Evolutionary conservation across 2,888 invertebrate species (phyloP).

Genomic region (Nomada flava): DNA sequence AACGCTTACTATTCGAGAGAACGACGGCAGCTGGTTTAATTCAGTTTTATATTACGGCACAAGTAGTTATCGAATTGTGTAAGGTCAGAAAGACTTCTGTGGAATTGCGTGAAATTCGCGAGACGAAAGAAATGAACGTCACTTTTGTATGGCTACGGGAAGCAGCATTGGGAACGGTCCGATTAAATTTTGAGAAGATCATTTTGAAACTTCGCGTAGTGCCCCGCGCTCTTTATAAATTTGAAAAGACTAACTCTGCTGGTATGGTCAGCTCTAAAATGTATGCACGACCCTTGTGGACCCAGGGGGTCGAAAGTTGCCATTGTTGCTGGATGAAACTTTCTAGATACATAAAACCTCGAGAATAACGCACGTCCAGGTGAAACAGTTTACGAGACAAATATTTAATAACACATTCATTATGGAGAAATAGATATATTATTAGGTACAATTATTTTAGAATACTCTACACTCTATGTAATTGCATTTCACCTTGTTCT

Average conservation of each 20-base stretch:
- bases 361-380: conserved; percentile 1
- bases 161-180: too few species aligned
- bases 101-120: too few species aligned
- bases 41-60: background rate
- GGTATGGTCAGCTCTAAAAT: background rate
- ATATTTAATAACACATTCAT: too few species aligned
- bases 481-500: too few species aligned
- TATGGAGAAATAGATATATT: too few species aligned
- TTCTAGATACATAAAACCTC: background rate
- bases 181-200: too few species aligned
- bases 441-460: too few species aligned
- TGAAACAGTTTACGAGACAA: background rate
- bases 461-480: too few species aligned
- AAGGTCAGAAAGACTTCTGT: too few species aligned
- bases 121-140: too few species aligned
- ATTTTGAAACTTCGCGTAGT: background rate
- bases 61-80: background rate
- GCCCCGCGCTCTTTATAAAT: background rate
- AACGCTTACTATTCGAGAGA: background rate
- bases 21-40: background rate
- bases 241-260: background rate
- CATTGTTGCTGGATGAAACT: background rate
- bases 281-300: background rate
- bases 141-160: too few species aligned
- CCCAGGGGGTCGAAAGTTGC: background rate